Conservation (phyloP, 2,888 invertebrate genomes). For the Caradrina clavipalpis region DNA sequence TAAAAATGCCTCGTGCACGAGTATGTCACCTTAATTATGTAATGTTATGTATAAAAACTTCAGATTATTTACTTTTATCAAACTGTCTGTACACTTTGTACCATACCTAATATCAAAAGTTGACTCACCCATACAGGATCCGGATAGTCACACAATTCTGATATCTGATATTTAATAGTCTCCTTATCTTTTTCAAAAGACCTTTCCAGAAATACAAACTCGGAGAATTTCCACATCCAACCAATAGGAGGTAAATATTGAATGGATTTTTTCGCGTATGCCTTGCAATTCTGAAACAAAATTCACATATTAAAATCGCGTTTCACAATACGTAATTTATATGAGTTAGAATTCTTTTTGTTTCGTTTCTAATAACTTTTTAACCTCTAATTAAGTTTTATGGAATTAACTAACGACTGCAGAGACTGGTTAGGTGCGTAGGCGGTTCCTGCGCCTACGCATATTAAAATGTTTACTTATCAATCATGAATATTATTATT, state of each 20-base stretch:
- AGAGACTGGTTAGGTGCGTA: slow-evolving; percentile 7
- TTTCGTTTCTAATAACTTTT: slow-evolving; percentile 6
- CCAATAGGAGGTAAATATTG: slow-evolving; percentile 98
- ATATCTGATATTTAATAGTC: slow-evolving; percentile 95
- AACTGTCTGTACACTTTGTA: slow-evolving; percentile 8
- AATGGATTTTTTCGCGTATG: slow-evolving; percentile 98
- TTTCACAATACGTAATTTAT: slow-evolving; percentile 15
- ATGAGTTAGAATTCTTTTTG: not conserved
- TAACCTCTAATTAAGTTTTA: not conserved
- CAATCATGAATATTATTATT: slow-evolving; percentile 6
- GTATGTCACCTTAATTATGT: slow-evolving; percentile 19
- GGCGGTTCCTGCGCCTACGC: slow-evolving; percentile 17
- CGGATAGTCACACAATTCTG: slow-evolving; percentile 96
- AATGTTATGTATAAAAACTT: slow-evolving; percentile 29
- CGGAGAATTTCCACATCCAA: slow-evolving; percentile 99
- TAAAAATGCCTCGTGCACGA: not conserved
- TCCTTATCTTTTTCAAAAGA: slow-evolving; percentile 97
- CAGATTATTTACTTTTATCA: slow-evolving; percentile 36
- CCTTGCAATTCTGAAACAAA: slow-evolving; percentile 96
- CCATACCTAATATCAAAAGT: slow-evolving; percentile 32
- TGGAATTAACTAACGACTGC: slow-evolving; percentile 20
- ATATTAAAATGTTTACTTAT: slow-evolving; percentile 25
- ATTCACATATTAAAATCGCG: not conserved
- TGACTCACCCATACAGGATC: slow-evolving; percentile 96
- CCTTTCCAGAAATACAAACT: slow-evolving; percentile 98